phyloP scores from a whole-genome alignment of 2,888 invertebrate genomes.

The Drosophila rellima region DNA sequence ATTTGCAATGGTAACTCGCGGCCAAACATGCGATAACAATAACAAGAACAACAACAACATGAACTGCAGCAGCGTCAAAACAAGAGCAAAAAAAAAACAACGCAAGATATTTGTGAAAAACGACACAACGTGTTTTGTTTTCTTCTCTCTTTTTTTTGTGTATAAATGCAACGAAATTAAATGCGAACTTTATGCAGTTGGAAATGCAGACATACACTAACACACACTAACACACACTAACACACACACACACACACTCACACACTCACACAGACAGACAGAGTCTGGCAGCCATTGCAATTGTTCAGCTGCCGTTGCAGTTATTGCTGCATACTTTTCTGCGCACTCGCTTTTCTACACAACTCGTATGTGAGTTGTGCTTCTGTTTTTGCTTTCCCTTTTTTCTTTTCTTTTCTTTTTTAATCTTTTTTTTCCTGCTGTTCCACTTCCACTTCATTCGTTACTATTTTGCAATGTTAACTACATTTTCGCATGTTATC shows the following conservation, averaged over 20 bases:
- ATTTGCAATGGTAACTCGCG: constrained; percentile 74
- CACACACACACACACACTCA: not conserved
- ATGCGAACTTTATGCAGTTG: constrained; percentile 77
- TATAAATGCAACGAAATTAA: constrained; percentile 71
- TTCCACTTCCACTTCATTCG: constrained; percentile 73
- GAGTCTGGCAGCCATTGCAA: constrained; percentile 32
- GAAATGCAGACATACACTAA: constrained; percentile 63
- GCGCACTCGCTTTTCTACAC: constrained; percentile 45
- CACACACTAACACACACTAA: constrained; percentile 16
- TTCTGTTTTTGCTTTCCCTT: constrained; percentile 25
- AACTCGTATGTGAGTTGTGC: constrained; percentile 5
- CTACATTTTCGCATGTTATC: constrained; percentile 72
- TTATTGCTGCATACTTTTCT: constrained; percentile 71
- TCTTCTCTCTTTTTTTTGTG: constrained; percentile 21
- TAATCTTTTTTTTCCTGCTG: constrained; percentile 27
- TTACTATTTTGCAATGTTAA: constrained; percentile 76
- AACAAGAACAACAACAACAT: constrained; percentile 22
- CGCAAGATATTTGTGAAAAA: constrained; percentile 49
- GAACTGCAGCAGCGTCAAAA: constrained; percentile 6
- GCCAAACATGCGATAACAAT: constrained; percentile 65
- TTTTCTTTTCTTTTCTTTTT: constrained; percentile 11
- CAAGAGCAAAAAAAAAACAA: constrained; percentile 16
- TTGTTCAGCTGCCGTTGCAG: constrained; percentile 56
- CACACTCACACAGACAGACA: constrained; percentile 1
- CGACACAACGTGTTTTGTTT: constrained; percentile 16